Base-by-base conservation (phyloP, 2,888 invertebrate species). In the Sericinus montela region DNA sequence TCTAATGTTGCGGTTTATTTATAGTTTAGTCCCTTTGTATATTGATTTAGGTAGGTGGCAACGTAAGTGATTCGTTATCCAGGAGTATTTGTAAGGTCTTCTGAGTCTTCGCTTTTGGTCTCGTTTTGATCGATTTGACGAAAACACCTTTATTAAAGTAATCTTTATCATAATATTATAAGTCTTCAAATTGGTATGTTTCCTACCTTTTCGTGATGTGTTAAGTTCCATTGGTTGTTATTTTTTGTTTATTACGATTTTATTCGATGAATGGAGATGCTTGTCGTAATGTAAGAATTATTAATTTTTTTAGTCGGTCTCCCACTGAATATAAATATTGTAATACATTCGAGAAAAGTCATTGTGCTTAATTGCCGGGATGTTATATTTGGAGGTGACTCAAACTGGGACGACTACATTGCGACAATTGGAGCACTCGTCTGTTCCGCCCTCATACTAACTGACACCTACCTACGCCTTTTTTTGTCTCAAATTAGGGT, bases 311-410 rank as follows among this genome's bases (percentile, higher is more conserved):
- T 3, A 19, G 5, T 19, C 2, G 2, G 19, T 19, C 19, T 25
- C 25, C 8, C 6, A 25, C 25, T 25, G 25, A 25, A 8, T 25
- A 25, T 25, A 25, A 8, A 19, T 6, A 19, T 37, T 16, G n/a
- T 7, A 19, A 19, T 14, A 25, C n/a, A 36, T 44, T 45, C 35
- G 19, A 40, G 28, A 47, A 15, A 45, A 13, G 30, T 32, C 38
- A 32, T 38, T 38, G 38, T 30, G 19, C 45, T 14, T 45, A 38
- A 47, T 47, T 39, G 45, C 32, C 23, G 35, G 8, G 29, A 10
- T 25, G 39, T 45, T 51, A 46, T 51, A 46, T 51, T 51, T 51
- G 43, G 51, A 46, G 14, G 38, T 51, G 46, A 46, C 36, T 45
- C 45, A 45, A 45, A 32, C 28, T 34, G 34, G 42, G 34, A 28